Evolutionary conservation across 2,113 vertebrate genomes (phyloP).

Genomic region (Chroicocephalus ridibundus): DNA sequence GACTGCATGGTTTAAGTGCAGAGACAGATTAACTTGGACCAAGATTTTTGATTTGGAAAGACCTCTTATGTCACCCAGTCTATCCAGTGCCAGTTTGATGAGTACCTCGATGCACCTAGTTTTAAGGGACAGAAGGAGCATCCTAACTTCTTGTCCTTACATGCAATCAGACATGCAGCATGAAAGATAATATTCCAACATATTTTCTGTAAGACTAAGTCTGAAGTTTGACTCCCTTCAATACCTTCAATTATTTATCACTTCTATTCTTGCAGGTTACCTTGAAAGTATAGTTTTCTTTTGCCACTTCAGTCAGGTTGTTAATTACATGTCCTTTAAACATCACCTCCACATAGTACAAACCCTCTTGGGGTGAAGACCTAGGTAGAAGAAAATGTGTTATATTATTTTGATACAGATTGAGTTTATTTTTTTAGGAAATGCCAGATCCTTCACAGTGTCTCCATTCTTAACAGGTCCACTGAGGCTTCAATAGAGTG

Average conservation of each 20-base stretch:
- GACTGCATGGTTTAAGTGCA: neutral
- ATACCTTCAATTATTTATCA: neutral
- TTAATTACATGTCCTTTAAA: constrained; percentile 19
- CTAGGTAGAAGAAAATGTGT: neutral
- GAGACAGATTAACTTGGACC: neutral
- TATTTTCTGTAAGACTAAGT: neutral
- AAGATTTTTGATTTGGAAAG: neutral
- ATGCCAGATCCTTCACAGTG: neutral
- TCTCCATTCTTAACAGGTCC: neutral
- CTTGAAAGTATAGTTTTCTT: constrained; percentile 55
- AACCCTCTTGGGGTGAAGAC: neutral
- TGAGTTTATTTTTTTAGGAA: neutral
- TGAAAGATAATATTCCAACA: neutral
- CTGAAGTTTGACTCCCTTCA: neutral
- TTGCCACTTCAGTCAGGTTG: neutral
- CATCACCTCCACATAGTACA: constrained; percentile 38
- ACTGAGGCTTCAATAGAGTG: neutral
- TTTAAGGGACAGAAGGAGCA: neutral
- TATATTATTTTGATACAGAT: neutral
- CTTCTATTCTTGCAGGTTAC: neutral
- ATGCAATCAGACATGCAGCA: too few species aligned
- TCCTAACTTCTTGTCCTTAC: neutral
- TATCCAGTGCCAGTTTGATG: neutral
- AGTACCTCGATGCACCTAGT: neutral
- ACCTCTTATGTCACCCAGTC: neutral